These are phyloP conservation scores for Anastrepha ludens DNA, from an alignment of 1,140 invertebrate species.

Conservation along the genomic window DNA sequence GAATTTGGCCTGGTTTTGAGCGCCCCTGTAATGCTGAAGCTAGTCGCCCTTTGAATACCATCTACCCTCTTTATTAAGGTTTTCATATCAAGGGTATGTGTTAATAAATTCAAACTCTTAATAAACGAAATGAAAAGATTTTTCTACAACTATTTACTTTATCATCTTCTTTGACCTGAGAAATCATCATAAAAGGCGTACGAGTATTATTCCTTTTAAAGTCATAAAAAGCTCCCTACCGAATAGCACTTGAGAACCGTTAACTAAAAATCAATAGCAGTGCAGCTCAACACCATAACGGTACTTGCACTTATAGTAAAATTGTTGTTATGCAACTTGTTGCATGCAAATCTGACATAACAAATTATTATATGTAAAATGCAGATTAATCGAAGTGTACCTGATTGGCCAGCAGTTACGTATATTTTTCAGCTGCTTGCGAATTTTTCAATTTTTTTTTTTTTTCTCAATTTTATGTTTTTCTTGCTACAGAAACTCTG, in stretches of 20 bases:
- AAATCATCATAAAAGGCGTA: not conserved
- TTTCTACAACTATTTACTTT: not conserved
- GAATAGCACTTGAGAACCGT: not conserved
- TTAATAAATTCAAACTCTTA: too few relatives aligned
- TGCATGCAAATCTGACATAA: slow-evolving; percentile 44
- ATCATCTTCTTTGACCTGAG: not conserved
- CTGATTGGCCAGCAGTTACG: slow-evolving; percentile 10
- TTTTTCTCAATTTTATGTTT: not conserved
- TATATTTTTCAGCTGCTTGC: slow-evolving; percentile 2
- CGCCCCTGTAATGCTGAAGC: too few relatives aligned
- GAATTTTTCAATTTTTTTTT: not conserved
- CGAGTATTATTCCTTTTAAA: not conserved
- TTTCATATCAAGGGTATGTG: too few relatives aligned
- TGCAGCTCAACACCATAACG: not conserved
- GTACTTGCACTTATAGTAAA: not conserved
- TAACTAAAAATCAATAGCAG: not conserved
- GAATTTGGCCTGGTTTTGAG: too few relatives aligned
- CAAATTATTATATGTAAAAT: not conserved
- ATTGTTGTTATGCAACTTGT: not conserved
- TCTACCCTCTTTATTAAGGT: too few relatives aligned
- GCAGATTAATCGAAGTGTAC: not conserved
- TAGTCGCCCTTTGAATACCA: too few relatives aligned
- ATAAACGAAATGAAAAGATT: too few relatives aligned
- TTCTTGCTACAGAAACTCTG: not conserved
- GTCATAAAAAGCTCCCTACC: too few relatives aligned